Evolutionary conservation across 2,113 vertebrate species (phyloP).

Genomic region (Marcusenius ussheri): DNA sequence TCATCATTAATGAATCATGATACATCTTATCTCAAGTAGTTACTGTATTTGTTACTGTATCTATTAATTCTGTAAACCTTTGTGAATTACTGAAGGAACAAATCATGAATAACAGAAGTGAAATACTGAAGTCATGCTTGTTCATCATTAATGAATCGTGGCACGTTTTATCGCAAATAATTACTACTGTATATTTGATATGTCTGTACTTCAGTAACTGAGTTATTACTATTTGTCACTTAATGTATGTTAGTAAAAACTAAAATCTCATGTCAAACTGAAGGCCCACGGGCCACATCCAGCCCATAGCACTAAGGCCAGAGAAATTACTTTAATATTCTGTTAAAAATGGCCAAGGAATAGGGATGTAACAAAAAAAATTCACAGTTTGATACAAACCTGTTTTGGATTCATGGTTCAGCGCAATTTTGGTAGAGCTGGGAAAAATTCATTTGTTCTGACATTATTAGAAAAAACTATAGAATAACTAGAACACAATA

Average conservation of each 20-base stretch:
- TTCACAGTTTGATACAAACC: not conserved
- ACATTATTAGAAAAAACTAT: not conserved
- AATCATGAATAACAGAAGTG: not conserved
- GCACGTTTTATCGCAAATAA: not conserved
- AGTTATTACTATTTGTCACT: not conserved
- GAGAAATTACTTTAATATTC: not conserved
- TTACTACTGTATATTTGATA: not conserved
- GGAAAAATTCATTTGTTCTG: not conserved
- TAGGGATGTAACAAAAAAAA: not conserved
- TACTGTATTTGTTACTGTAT: not conserved
- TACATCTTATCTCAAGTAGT: not conserved
- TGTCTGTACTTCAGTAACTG: not conserved
- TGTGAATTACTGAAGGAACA: not conserved
- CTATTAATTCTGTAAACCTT: not conserved
- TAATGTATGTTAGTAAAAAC: not conserved
- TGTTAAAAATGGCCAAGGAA: not conserved
- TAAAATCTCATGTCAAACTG: not conserved
- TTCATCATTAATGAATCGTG: not conserved
- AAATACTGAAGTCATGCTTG: not conserved
- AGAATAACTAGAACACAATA: not conserved
- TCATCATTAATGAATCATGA: not conserved
- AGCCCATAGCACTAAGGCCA: not conserved
- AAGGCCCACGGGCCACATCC: not conserved
- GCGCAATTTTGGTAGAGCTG: not conserved
- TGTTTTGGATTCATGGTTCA: not conserved